Base-by-base conservation (phyloP, 2,888 invertebrate genomes). In the Andrena hattorfiana region DNA sequence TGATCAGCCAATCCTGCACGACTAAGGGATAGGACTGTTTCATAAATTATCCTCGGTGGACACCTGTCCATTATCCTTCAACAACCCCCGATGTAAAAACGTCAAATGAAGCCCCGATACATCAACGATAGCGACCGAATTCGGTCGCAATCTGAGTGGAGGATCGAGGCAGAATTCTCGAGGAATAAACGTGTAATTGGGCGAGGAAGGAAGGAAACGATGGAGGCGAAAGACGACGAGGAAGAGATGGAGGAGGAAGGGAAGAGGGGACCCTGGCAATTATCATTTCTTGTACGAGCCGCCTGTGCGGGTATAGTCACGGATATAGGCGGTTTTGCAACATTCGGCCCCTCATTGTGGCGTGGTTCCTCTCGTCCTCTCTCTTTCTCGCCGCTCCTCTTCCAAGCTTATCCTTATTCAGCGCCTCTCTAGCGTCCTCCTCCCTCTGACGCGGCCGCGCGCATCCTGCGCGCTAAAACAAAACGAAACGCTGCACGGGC, bases 401-500 rank as follows among this genome's bases (percentile, higher is more conserved):
- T 26, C 26, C 23, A 67, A 68, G 51, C 62, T 42, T 32, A 32
- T 71, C 2, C 63, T 73, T 32, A 20, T 23, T 68, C 1, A 28
- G 16, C 13, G 35, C 2, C 68, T 71, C 59, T 51, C 64, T 48
- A 59, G 59, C 48, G n/a, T 32, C 70, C 59, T 51, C 32, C 73
- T 16, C 60, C 49, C 77, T 70, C 81, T 66, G 78, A 59, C 77
- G 74, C 78, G 72, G 85, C 78, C 87, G 86, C 88, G 84, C 90
- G 85, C 85, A 87, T 83, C 85, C 87, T 86, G 87, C 87, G 91
- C 90, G 90, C 89, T 92, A 90, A 92, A 93, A 93, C 92, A 92
- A 93, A 93, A 93, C 90, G 91, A 92, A 91, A 89, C 90, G 90
- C 90, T 90, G 90, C 92, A 92, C 89, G 90, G 90, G 89, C 90